phyloP scores from a whole-genome alignment of 92 coral and sea anemone genomes.

The Meandrina meandrites region DNA sequence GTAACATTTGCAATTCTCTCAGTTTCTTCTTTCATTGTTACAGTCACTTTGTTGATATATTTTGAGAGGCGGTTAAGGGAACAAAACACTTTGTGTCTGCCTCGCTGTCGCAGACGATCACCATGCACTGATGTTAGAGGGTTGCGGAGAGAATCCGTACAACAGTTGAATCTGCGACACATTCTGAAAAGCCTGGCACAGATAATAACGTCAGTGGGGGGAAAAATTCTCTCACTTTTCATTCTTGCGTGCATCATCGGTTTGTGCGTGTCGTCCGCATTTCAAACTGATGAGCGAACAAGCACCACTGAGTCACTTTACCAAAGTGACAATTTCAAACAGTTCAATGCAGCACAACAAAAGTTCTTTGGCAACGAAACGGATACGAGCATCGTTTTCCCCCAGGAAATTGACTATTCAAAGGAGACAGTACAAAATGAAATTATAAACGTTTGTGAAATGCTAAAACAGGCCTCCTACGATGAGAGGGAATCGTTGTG shows the following conservation, averaged over 20 bases:
- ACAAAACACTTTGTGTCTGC: not conserved
- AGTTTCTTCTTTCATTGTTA: not conserved
- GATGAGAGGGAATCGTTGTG: conserved; percentile 9
- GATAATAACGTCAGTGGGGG: not conserved
- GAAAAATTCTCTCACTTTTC: conserved; percentile 7
- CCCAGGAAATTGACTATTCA: conserved; percentile 27
- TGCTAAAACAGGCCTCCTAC: conserved; percentile 8
- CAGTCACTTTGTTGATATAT: not conserved
- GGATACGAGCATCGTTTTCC: conserved; percentile 41
- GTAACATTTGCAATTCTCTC: conserved; percentile 19
- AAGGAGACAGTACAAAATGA: not conserved
- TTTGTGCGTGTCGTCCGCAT: conserved; percentile 4
- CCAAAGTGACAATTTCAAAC: not conserved
- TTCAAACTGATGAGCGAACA: not conserved
- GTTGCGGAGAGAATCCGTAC: not conserved
- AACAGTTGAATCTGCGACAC: not conserved
- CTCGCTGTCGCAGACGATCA: not conserved
- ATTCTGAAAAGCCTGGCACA: not conserved
- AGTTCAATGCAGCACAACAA: not conserved
- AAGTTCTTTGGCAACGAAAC: conserved; percentile 30
- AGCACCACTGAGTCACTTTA: not conserved
- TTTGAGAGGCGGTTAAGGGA: not conserved
- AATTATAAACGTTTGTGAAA: conserved; percentile 9
- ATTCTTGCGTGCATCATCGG: not conserved
- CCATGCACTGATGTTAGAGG: not conserved